A percentile compares a stretch with the other conserved stretches of the same genome.
Conservation (phyloP, 2,888 invertebrate genomes). For the Eupithecia subumbrata region DNA sequence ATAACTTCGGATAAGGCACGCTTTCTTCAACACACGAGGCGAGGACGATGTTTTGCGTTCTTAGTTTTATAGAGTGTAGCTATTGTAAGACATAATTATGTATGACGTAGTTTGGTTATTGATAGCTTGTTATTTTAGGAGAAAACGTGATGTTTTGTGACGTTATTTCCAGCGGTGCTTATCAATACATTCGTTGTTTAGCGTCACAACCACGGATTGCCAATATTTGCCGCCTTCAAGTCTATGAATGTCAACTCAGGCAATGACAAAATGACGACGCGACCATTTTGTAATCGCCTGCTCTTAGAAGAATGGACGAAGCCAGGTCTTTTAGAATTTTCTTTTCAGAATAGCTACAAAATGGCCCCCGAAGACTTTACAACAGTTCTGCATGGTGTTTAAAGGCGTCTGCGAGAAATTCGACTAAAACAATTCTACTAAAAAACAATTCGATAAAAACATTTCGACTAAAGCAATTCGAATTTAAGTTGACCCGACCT, state of each 20-base stretch:
- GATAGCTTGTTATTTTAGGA: conserved; percentile 5
- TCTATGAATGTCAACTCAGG: neutral
- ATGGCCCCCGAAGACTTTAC: neutral
- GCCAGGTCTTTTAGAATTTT: neutral
- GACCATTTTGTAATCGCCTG: neutral
- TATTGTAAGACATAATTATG: neutral
- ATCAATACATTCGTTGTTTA: neutral
- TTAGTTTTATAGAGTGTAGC: conserved; percentile 13
- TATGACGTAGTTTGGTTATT: neutral
- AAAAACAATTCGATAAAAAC: too few relatives aligned
- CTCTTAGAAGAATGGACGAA: neutral
- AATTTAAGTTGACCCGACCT: too few relatives aligned
- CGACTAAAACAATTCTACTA: too few relatives aligned
- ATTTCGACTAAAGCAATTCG: too few relatives aligned
- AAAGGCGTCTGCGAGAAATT: too few relatives aligned
- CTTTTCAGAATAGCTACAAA: neutral
- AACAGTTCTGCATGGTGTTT: neutral
- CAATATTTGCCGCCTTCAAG: conserved; percentile 1
- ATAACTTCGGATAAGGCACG: conserved; percentile 12
- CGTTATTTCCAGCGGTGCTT: neutral
- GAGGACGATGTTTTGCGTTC: conserved; percentile 16
- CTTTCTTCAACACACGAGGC: conserved; percentile 14
- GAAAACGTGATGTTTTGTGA: conserved; percentile 4
- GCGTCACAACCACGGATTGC: neutral
- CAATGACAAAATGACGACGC: neutral